These are phyloP conservation scores for Drosophila mauritiana DNA, from an alignment of 1,140 invertebrate genomes.

Conservation along the genomic window DNA sequence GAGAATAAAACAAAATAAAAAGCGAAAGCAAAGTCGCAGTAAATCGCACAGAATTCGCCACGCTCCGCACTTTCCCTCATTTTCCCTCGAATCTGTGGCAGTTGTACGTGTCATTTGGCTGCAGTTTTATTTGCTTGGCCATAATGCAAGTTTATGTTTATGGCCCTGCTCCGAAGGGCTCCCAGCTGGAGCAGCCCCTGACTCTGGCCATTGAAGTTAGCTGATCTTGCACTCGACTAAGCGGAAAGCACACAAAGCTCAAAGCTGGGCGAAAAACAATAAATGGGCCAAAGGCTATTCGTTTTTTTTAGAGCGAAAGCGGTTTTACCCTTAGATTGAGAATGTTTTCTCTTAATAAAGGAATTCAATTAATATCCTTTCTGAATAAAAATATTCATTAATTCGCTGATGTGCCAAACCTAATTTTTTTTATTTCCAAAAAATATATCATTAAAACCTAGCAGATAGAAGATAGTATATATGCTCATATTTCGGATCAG, in stretches of 20 bases:
- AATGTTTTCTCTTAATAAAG: neutral
- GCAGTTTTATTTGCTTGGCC: slow-evolving; percentile 74
- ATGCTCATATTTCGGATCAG: too few relatives aligned
- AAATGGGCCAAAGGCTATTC: neutral
- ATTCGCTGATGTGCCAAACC: too few relatives aligned
- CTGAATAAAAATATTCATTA: too few relatives aligned
- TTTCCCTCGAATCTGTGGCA: slow-evolving; percentile 38
- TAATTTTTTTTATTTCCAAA: neutral
- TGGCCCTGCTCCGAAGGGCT: slow-evolving; percentile 26
- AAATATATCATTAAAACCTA: neutral
- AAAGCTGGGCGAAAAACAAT: slow-evolving; percentile 38
- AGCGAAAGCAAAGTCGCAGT: slow-evolving; percentile 70
- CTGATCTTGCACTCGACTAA: slow-evolving; percentile 77
- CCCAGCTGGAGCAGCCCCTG: slow-evolving; percentile 27
- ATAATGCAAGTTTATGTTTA: slow-evolving; percentile 80
- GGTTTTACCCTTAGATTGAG: slow-evolving; percentile 14
- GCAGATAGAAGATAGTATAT: too few relatives aligned
- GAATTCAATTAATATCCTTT: too few relatives aligned
- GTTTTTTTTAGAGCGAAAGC: slow-evolving; percentile 14
- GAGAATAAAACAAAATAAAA: slow-evolving; percentile 75
- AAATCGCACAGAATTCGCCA: slow-evolving; percentile 61
- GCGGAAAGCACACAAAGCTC: slow-evolving; percentile 59
- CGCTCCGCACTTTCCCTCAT: neutral
- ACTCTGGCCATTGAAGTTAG: slow-evolving; percentile 53
- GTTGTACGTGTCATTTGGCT: slow-evolving; percentile 80